Evolutionary conservation across 1,140 invertebrate species (phyloP), one percentile per base, ranked within the genome.

Genomic region (Eriocheir sinensis): DNA sequence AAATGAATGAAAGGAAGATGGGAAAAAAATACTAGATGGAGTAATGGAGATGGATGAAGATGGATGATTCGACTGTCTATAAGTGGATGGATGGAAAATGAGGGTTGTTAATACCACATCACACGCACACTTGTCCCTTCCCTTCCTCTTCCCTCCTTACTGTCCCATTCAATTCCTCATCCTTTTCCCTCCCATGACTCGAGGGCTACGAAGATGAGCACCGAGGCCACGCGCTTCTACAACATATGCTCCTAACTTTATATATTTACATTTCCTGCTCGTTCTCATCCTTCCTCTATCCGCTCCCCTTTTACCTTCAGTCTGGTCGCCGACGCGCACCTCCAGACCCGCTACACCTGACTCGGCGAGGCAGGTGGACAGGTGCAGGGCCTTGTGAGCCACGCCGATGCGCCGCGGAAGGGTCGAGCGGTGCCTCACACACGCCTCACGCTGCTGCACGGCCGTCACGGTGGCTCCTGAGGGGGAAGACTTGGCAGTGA

Each of bases 391-490:
- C 17, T 36, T 72, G 0, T 38, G 89, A 27, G 21, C 36, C 21
- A 6, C 27, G 21, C n/a, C n/a, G 15, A 90, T 30, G 4, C 60
- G 32, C 9, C 53, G 53, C 3, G 48, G 4, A 0, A 15, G 3
- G 3, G 40, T 92, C 6, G 32, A n/a, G 1, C 81, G 41, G 30
- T 92, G 85, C 30, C 48, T 38, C 6, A 85, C 91, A 32, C 79
- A 12, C 30, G 41, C n/a, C 38, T 83, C 91, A 9, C 40, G 17
- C 44, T 92, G 80, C 32, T 92, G 91, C 34, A 92, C 80, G n/a
- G 79, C 81, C 53, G 44, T 92, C 8, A 92, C 91, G 6, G 91
- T 85, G 15, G 91, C 91, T 92, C 91, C 91, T 92, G 80, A 72
- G 21, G 89, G 15, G 40, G n/a, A 44, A 44, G 38, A 89, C 21